These are phyloP conservation scores for Heliconius melpomene DNA, from an alignment of 1,140 invertebrate genomes.

Conservation along the genomic window DNA sequence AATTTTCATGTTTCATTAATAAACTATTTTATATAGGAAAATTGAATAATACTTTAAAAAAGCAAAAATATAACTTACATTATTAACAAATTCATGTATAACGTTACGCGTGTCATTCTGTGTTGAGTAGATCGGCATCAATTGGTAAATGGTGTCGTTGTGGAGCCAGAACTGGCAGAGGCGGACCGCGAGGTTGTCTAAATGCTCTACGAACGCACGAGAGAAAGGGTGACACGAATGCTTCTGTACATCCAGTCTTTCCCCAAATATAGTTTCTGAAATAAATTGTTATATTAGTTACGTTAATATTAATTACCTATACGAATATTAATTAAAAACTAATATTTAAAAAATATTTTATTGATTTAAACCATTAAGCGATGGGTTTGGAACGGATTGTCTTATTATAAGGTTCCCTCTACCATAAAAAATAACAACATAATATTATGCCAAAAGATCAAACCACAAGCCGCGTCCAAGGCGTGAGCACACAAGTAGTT, in stretches of 20 bases:
- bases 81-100: constrained; percentile 16
- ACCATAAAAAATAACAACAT: too few relatives aligned
- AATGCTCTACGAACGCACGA: constrained; percentile 35
- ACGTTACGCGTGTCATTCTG: neutral
- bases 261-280: constrained; percentile 42
- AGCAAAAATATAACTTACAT: neutral
- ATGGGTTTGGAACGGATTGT: too few relatives aligned
- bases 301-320: neutral
- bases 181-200: constrained; percentile 24
- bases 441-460: neutral
- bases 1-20: too few relatives aligned
- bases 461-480: constrained; percentile 49
- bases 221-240: constrained; percentile 28
- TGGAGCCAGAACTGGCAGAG: constrained; percentile 40
- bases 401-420: too few relatives aligned
- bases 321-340: too few relatives aligned
- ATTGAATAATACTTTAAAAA: too few relatives aligned
- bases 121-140: constrained; percentile 7
- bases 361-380: too few relatives aligned
- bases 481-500: constrained; percentile 41
- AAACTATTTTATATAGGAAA: too few relatives aligned
- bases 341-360: too few relatives aligned
- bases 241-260: constrained; percentile 29
- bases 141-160: constrained; percentile 17
- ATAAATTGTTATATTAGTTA: neutral